These are phyloP conservation scores for Drosophila baimaii DNA, from an alignment of 1,140 invertebrate genomes.

Conservation along the genomic window DNA sequence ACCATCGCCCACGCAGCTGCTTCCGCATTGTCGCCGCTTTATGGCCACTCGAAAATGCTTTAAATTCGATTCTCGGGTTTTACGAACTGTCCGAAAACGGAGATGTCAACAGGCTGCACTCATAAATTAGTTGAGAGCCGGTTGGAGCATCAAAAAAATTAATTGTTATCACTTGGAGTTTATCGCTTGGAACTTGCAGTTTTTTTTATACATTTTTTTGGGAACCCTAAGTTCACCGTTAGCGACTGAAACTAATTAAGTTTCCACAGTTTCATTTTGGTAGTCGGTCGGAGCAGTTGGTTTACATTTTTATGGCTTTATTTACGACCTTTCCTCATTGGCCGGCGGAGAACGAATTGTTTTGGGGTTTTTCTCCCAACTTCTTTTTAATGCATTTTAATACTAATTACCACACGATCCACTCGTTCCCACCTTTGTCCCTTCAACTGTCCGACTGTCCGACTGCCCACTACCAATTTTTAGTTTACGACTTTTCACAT, in stretches of 20 bases:
- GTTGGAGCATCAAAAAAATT: slow-evolving; percentile 49
- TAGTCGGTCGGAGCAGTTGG: slow-evolving; percentile 55
- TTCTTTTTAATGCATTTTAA: slow-evolving; percentile 80
- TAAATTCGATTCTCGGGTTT: slow-evolving; percentile 24
- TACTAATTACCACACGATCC: slow-evolving; percentile 79
- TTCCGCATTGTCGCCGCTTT: slow-evolving; percentile 45
- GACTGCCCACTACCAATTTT: slow-evolving; percentile 75
- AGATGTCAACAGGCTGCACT: slow-evolving; percentile 75
- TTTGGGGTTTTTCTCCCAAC: slow-evolving; percentile 61
- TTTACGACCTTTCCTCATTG: slow-evolving; percentile 67
- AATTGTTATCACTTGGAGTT: slow-evolving; percentile 72
- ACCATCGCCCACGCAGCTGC: slow-evolving; percentile 44
- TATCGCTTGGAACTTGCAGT: slow-evolving; percentile 64
- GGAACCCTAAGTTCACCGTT: slow-evolving; percentile 22
- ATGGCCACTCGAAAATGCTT: slow-evolving; percentile 47
- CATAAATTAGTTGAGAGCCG: slow-evolving; percentile 65
- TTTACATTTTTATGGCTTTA: slow-evolving; percentile 80
- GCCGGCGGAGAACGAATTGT: slow-evolving; percentile 54
- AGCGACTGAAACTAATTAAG: slow-evolving; percentile 75
- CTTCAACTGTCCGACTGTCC: slow-evolving; percentile 43
- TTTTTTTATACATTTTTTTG: slow-evolving; percentile 28
- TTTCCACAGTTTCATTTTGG: slow-evolving; percentile 71
- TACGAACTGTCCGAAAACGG: slow-evolving; percentile 71
- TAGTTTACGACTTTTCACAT: slow-evolving; percentile 78
- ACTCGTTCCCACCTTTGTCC: slow-evolving; percentile 58